Conservation (phyloP, 2,113 vertebrate genomes). For the Tetrax tetrax region DNA sequence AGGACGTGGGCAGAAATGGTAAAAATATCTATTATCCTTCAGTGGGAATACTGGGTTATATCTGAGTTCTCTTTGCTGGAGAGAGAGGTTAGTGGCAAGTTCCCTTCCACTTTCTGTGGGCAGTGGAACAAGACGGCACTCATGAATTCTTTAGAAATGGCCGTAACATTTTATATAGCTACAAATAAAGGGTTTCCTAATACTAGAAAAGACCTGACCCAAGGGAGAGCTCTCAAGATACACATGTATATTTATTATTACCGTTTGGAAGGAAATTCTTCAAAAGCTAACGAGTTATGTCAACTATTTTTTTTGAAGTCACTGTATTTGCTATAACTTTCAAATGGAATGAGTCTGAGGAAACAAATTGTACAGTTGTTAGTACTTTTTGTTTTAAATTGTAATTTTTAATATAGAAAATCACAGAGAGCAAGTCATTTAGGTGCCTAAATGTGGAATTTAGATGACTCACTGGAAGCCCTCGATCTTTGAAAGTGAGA, state of each 20-base stretch:
- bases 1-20: neutral
- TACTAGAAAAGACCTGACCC: neutral
- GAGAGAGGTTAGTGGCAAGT: neutral
- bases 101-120: neutral
- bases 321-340: neutral
- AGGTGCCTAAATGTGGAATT: neutral
- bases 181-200: neutral
- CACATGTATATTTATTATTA: neutral
- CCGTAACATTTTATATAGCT: neutral
- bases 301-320: neutral
- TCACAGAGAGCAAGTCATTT: neutral
- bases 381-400: neutral
- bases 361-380: neutral
- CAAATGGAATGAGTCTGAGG: neutral
- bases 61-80: neutral
- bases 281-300: neutral
- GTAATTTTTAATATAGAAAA: neutral
- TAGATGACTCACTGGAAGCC: neutral
- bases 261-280: neutral
- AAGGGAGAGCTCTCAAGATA: neutral
- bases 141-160: neutral
- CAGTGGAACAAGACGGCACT: neutral
- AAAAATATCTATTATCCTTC: neutral
- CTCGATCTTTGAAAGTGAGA: neutral
- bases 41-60: neutral